Percentiles rank a stretch among this genome's conserved stretches.
Evolutionary conservation across 2,888 invertebrate species (phyloP).

Genomic region (Himalopsyche anomala): DNA sequence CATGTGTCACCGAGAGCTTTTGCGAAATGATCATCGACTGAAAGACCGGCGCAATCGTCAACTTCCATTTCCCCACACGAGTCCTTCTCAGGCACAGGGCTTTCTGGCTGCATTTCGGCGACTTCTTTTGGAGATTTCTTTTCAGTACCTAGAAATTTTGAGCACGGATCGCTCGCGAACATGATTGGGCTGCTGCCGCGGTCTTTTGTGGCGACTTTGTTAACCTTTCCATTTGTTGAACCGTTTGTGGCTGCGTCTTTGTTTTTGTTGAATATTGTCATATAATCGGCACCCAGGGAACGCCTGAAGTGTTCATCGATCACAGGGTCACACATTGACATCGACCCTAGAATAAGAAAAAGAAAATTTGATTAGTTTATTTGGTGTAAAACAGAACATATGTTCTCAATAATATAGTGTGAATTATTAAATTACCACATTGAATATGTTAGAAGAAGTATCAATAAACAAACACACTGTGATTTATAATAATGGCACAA

Average conservation of each 20-base stretch:
- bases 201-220: conserved; percentile 75
- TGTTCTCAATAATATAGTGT: neutral
- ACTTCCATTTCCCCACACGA: conserved; percentile 77
- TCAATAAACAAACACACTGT: no score
- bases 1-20: conserved; percentile 92
- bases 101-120: conserved; percentile 29
- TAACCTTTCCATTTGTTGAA: conserved; percentile 65
- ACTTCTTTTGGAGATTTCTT: conserved; percentile 57
- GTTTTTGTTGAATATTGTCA: conserved; percentile 80
- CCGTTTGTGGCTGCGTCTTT: conserved; percentile 65
- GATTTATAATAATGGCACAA: no score
- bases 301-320: conserved; percentile 97
- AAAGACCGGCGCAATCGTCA: conserved; percentile 76
- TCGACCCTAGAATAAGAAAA: conserved; percentile 76
- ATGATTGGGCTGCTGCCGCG: conserved; percentile 75
- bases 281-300: conserved; percentile 90
- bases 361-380: conserved; percentile 4
- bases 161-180: conserved; percentile 68
- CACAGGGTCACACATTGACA: conserved; percentile 90
- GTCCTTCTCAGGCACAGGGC: conserved; percentile 67
- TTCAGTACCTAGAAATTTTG: conserved; percentile 60
- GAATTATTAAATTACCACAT: neutral
- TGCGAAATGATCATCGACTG: conserved; percentile 94
- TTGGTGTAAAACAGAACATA: no score
- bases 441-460: no score